A percentile compares a stretch with the other conserved stretches of the same genome.
phyloP scores from a whole-genome alignment of 2,888 invertebrate species.

The Nesidiocoris tenuis region DNA sequence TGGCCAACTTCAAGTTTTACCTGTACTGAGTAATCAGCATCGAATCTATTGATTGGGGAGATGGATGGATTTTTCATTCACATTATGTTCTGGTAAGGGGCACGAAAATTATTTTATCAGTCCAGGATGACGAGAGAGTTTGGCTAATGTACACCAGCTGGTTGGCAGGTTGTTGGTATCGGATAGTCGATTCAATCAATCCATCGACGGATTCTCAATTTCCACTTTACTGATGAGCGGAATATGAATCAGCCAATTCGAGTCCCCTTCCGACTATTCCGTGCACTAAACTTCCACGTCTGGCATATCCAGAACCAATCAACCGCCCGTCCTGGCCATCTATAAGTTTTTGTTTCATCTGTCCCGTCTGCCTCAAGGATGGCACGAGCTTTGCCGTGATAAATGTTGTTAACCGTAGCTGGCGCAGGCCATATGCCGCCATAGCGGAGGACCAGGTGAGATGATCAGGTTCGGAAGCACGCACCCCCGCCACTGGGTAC shows the following conservation, averaged over 20 bases:
- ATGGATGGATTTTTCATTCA: no score
- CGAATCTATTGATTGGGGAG: no score
- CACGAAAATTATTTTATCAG: no score
- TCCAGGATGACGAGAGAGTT: no score
- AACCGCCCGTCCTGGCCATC: background rate
- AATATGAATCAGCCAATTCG: constrained; percentile 43
- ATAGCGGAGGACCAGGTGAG: constrained; percentile 36
- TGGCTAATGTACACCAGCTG: no score
- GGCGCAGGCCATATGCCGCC: constrained; percentile 31
- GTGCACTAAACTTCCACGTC: constrained; percentile 9
- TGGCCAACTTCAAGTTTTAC: no score
- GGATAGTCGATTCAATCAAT: constrained; percentile 22
- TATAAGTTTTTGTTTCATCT: constrained; percentile 31
- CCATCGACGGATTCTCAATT: constrained; percentile 29
- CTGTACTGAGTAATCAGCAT: no score
- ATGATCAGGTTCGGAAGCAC: constrained; percentile 13
- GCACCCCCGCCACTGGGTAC: constrained; percentile 10
- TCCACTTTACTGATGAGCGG: constrained; percentile 36
- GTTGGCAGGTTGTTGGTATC: background rate
- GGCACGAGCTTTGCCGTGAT: constrained; percentile 43
- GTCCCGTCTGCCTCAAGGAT: constrained; percentile 10
- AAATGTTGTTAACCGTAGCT: constrained; percentile 31
- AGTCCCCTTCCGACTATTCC: constrained; percentile 21
- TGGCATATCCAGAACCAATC: constrained; percentile 37
- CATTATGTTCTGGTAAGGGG: no score